Percentiles rank a stretch among this genome's conserved stretches.
phyloP scores from a whole-genome alignment of 1,140 invertebrate genomes.

The Lethrus apterus region DNA sequence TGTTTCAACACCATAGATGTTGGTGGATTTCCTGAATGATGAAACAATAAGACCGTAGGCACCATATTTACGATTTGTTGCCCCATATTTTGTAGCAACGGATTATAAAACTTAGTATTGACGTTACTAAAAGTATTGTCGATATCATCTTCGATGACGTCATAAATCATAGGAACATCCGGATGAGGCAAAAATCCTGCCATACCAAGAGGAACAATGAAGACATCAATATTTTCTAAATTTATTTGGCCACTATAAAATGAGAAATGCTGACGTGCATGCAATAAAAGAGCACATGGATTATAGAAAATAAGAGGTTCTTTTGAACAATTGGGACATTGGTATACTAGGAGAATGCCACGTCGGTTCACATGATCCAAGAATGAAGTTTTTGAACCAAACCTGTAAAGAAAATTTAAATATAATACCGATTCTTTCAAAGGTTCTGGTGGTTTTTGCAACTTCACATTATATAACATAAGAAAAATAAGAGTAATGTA shows the following conservation, averaged over 20 bases:
- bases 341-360: conserved; percentile 26
- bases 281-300: conserved; percentile 33
- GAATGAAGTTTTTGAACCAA: conserved; percentile 31
- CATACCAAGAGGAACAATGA: conserved; percentile 23
- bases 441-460: too few species aligned
- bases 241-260: conserved; percentile 25
- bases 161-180: conserved; percentile 27
- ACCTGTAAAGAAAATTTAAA: conserved; percentile 22
- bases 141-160: conserved; percentile 27
- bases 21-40: conserved; percentile 7
- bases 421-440: too few species aligned
- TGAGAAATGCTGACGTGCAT: conserved; percentile 29
- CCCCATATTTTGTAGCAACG: conserved; percentile 23
- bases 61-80: conserved; percentile 24
- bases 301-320: conserved; percentile 29
- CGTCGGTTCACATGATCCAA: conserved; percentile 32
- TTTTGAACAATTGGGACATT: conserved; percentile 27
- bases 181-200: conserved; percentile 28
- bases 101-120: conserved; percentile 30
- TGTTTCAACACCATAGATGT: conserved; percentile 26
- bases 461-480: too few species aligned
- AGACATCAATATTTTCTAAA: conserved; percentile 28
- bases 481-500: too few species aligned
- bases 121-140: conserved; percentile 18
- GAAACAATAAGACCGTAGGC: conserved; percentile 28